Evolutionary conservation across 2,113 vertebrate species (phyloP).

Genomic region (Oryzias curvinotus): DNA sequence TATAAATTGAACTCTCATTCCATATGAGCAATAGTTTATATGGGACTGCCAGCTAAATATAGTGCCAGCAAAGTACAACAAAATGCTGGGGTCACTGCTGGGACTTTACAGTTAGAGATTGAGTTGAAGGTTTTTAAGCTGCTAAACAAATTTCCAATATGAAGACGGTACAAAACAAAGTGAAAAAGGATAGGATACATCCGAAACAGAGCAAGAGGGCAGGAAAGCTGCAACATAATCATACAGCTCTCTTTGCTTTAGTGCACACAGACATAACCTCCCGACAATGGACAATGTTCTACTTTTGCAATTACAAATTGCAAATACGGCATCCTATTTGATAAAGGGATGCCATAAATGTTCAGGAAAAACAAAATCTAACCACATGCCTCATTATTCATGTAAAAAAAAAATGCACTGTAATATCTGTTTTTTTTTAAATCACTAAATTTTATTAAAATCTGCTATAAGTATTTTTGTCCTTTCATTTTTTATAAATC

Average conservation of each 20-base stretch:
- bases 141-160: conserved; percentile 52
- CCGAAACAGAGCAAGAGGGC: conserved; percentile 15
- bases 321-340: conserved; percentile 33
- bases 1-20: conserved; percentile 63
- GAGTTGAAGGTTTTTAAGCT: conserved; percentile 58
- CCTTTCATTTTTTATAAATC: conserved; percentile 2
- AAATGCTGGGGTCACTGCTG: conserved; percentile 53
- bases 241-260: conserved; percentile 65
- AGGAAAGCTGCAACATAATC: conserved; percentile 36
- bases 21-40: conserved; percentile 64
- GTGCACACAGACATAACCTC: conserved; percentile 72
- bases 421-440: conserved; percentile 1
- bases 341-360: conserved; percentile 11
- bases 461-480: neutral
- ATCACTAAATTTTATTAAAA: too few relatives aligned
- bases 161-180: conserved; percentile 44
- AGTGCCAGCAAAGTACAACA: conserved; percentile 54
- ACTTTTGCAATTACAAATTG: conserved; percentile 56
- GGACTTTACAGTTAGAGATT: conserved; percentile 56
- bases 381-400: conserved; percentile 35
- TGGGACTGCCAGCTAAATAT: conserved; percentile 61
- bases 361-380: conserved; percentile 19
- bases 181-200: conserved; percentile 13
- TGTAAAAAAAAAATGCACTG: conserved; percentile 37
- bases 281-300: conserved; percentile 56